These are phyloP conservation scores for Drosophila jambulina DNA, from an alignment of 1,140 invertebrate species.

Conservation along the genomic window DNA sequence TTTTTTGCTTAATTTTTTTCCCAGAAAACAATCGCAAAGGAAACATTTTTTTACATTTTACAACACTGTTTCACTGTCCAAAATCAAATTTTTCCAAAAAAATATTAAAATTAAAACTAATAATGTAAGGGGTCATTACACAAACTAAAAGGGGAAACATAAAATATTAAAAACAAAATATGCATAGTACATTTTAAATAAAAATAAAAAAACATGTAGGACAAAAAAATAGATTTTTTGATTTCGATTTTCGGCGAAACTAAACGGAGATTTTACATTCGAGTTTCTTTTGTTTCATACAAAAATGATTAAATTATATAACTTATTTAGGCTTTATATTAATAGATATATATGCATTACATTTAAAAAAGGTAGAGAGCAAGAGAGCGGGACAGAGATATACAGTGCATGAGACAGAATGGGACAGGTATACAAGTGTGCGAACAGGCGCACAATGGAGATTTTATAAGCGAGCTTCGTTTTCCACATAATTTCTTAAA, in stretches of 20 bases:
- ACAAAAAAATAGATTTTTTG: conserved; percentile 11
- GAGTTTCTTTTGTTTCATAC: conserved; percentile 31
- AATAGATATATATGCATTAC: conserved; percentile 64
- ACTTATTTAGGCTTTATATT: conserved; percentile 61
- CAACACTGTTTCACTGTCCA: conserved; percentile 55
- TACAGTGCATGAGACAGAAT: conserved; percentile 43
- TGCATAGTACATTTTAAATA: conserved; percentile 35
- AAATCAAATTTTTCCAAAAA: conserved; percentile 35
- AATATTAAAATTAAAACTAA: conserved; percentile 33
- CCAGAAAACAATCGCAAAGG: conserved; percentile 55
- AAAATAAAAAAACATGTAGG: conserved; percentile 56
- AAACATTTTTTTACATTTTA: conserved; percentile 45
- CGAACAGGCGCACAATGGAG: conserved; percentile 8
- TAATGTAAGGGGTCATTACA: conserved; percentile 46
- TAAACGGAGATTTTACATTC: conserved; percentile 66
- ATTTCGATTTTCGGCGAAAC: conserved; percentile 35
- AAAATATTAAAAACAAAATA: conserved; percentile 63
- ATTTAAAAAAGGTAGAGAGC: conserved; percentile 32
- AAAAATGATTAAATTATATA: conserved; percentile 73
- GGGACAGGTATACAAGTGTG: conserved; percentile 38
- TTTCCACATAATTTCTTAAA: conserved; percentile 16
- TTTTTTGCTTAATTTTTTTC: conserved; percentile 30
- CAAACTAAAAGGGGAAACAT: conserved; percentile 58
- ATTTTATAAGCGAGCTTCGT: conserved; percentile 38
- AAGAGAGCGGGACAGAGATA: conserved; percentile 43